Conservation (phyloP, 2,113 vertebrate genomes). For the Leucopternis melanops region DNA sequence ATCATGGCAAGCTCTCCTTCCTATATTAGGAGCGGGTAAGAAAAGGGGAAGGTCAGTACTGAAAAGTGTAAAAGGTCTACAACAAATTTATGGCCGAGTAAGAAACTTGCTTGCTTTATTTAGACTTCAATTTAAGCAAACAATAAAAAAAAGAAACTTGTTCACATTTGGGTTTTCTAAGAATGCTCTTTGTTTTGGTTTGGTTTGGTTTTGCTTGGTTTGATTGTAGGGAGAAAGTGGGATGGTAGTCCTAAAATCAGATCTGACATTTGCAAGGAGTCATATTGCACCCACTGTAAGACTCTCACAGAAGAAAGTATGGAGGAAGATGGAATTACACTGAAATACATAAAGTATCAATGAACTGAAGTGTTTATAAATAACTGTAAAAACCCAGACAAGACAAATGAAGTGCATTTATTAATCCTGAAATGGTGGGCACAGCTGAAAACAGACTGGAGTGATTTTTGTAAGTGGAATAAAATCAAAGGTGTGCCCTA, state of each 20-base stretch:
- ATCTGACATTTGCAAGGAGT: background rate
- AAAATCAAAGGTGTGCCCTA: background rate
- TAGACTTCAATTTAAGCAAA: background rate
- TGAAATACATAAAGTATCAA: background rate
- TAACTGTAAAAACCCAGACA: background rate
- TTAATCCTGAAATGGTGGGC: background rate
- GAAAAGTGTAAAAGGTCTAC: background rate
- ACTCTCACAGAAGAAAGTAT: background rate
- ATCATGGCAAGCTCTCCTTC: background rate
- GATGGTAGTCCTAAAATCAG: background rate
- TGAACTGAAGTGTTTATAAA: background rate
- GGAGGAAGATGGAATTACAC: background rate
- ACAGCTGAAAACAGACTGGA: background rate
- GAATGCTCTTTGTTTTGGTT: background rate
- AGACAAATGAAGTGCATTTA: background rate
- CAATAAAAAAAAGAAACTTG: background rate
- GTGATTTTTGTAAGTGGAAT: background rate
- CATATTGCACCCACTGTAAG: background rate
- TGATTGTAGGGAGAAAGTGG: background rate
- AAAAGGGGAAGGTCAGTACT: background rate
- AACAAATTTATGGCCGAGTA: background rate
- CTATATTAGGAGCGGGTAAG: background rate
- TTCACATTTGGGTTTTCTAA: background rate
- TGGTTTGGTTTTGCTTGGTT: background rate
- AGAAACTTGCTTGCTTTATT: background rate